Conservation (phyloP, 2,797 vertebrate species). For the Picus viridis region DNA sequence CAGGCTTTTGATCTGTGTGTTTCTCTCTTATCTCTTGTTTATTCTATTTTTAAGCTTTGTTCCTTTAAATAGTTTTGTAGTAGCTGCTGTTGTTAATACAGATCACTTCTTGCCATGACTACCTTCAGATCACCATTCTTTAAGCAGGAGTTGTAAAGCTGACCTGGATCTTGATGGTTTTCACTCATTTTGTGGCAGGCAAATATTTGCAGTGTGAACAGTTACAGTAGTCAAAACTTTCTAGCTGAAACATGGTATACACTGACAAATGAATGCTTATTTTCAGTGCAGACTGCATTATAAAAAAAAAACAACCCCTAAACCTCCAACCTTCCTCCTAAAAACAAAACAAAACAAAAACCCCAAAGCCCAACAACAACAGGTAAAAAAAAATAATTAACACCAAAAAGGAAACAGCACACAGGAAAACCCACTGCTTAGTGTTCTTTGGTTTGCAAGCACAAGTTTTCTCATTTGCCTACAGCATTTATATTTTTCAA, state of each 20-base stretch:
- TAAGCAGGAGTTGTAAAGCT: background rate
- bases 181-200: background rate
- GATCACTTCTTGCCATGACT: background rate
- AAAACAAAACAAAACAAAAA: background rate
- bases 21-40: background rate
- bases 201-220: background rate
- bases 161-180: background rate
- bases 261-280: background rate
- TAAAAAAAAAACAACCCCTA: background rate
- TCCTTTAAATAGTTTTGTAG: background rate
- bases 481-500: background rate
- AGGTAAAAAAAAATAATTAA: background rate
- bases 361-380: no score
- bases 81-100: background rate
- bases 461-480: conserved; percentile 18
- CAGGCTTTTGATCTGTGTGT: background rate
- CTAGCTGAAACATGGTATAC: background rate
- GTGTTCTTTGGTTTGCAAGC: conserved; percentile 10
- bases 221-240: background rate
- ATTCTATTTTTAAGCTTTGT: background rate
- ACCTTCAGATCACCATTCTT: background rate
- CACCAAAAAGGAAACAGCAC: background rate
- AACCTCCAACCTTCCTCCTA: background rate
- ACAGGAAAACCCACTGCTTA: background rate
- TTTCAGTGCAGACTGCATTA: background rate